Evolutionary conservation across 2,113 vertebrate genomes (phyloP), one percentile per base, ranked within the genome.

Genomic region (Numida meleagris): DNA sequence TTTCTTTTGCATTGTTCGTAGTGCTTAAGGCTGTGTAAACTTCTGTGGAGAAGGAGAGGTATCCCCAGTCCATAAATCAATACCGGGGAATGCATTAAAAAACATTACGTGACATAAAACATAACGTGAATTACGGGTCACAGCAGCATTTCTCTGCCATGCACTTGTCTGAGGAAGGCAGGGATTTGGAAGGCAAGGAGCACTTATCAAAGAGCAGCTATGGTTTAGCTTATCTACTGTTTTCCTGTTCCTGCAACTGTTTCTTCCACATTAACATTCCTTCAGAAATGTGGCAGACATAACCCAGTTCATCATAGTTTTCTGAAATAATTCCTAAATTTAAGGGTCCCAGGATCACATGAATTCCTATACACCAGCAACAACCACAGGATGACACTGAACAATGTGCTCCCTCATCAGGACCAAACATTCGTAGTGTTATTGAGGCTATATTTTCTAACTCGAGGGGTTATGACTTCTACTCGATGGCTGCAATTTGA

Each of bases 321-420:
- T 16, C 21, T 67, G 27, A 23, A 78, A 77, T 43, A 61, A 36
- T 71, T 83, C 11, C 9, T 80, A 29, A 58, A 70, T 71, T 62
- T 71, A 93, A 53, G 46, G 55, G 40, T 12, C 5, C 12, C 1
- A 2, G 42, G 27, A 66, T 70, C 38, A 59, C 20, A 5, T 11
- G 19, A 62, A 25, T 31, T 90, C 8, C 45, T 80, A 14, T 5
- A 29, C 10, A 59, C 4, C 42, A 78, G 10, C 12, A 38, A 71
- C 80, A 2, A 27, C 18, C 5, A 4, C 0, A n/a, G 14, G 21
- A 53, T 66, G 80, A n/a, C 36, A 48, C 0, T 6, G 6, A 81
- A 27, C 13, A 63, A 17, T 0, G 4, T 9, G 4, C 3, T 48
- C 5, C 67, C 1, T 0, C 24, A 40, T 40, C 17, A 62, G 43